Conservation (phyloP, 2,888 invertebrate species). For the Polyommatus icarus region DNA sequence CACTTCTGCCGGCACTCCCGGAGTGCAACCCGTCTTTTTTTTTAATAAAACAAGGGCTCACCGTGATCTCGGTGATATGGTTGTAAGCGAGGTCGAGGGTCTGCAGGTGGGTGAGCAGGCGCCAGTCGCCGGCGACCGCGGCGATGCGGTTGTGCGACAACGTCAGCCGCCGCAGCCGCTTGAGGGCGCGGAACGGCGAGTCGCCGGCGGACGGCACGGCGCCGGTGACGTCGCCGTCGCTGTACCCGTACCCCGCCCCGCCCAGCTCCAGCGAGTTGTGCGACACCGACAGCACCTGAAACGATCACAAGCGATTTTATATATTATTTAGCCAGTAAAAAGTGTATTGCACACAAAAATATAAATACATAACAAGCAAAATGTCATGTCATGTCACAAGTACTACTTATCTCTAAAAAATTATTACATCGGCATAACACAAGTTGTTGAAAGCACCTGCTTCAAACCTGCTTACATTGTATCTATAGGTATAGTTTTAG, state of each 20-base stretch:
- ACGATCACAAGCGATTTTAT: neutral
- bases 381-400: neutral
- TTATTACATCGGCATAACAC: no score
- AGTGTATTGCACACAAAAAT: no score
- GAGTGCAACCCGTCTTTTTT: no score
- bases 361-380: neutral
- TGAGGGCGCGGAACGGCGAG: constrained; percentile 16
- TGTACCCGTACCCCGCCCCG: neutral
- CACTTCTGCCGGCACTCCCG: no score
- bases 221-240: neutral
- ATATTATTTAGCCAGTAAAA: no score
- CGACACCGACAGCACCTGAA: constrained; percentile 42
- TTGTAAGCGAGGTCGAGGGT: constrained; percentile 19
- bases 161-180: constrained; percentile 15
- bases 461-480: no score
- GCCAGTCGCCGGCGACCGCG: constrained; percentile 22
- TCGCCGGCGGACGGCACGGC: neutral
- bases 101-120: neutral
- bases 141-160: constrained; percentile 1
- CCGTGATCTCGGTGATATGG: constrained; percentile 4
- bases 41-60: neutral
- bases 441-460: no score
- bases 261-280: constrained; percentile 38
- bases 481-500: no score
- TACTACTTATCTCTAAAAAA: no score